phyloP scores from a whole-genome alignment of 2,797 vertebrate species.

The Halcyon leucocephala region DNA sequence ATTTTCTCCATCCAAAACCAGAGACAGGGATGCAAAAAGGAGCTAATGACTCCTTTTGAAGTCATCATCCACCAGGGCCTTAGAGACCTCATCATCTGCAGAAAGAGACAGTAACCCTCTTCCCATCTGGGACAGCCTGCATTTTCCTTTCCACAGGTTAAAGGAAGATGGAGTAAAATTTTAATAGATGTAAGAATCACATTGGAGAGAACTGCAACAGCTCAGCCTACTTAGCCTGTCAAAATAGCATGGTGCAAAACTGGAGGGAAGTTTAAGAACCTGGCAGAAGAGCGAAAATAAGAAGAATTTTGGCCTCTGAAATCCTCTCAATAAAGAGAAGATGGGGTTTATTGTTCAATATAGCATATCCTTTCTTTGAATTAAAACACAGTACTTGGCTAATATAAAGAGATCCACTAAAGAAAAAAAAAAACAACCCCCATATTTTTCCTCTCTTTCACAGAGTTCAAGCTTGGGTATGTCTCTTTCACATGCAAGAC shows the following conservation, averaged over 20 bases:
- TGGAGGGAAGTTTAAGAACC: background rate
- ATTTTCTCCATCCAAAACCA: background rate
- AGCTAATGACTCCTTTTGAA: background rate
- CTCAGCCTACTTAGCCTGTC: background rate
- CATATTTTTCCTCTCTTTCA: background rate
- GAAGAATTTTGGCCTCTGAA: background rate
- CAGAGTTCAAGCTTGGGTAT: background rate
- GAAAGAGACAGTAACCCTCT: background rate
- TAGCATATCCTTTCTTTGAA: background rate
- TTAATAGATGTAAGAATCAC: background rate
- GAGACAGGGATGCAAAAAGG: background rate
- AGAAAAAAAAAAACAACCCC: background rate
- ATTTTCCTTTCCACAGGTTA: background rate
- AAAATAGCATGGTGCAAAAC: background rate
- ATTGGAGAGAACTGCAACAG: background rate
- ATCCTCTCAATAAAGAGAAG: background rate
- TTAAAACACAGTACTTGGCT: background rate
- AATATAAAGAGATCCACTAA: background rate
- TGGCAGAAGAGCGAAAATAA: background rate
- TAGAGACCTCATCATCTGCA: background rate
- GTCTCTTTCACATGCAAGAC: background rate
- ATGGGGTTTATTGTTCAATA: background rate
- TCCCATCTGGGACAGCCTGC: rapidly evolving
- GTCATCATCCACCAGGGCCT: background rate
- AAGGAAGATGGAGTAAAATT: background rate